Base-by-base conservation (phyloP, 1,140 invertebrate species). In the Drosophila nigrodunni region DNA sequence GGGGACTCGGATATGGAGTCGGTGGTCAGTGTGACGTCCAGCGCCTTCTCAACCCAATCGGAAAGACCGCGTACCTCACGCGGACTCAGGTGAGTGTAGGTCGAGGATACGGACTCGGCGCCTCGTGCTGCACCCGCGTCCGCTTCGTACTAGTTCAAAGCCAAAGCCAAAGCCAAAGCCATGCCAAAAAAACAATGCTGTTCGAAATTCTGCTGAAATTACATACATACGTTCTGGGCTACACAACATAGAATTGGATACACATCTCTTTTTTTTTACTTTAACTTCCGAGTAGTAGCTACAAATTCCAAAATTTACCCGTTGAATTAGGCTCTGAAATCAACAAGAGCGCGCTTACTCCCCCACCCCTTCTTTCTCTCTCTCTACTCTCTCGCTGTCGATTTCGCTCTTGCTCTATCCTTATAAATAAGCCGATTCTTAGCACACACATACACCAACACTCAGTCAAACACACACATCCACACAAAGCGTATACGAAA, bases 41-140 rank as follows among this genome's bases (percentile, higher is more conserved):
- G 97, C 94, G 96, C 97, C 87, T 97, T 98, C 93, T 97, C 97
- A 80, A 98, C 97, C 65, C 97, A 98, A 93, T 97, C 97, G 79
- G 97, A 98, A 94, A 93, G 97, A 82, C 96, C 96, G 83, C 94
- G 96, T 73, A 96, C 95, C 60, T 96, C 96, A 44, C 94, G 95
- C 82, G 93, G 93, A 82, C 93, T 95, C 82, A 95, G 95, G 96
- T 96, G 94, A 94, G 94, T 30, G 25, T 90, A 70, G 55, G 65
- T 44, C 13, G 50, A 30, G 64, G 21, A 30, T 43, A 18, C 25
- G 2, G 15, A 9, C 54, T 15, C 50, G 52, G 44, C 52, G 59
- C 57, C 35, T 60, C 15, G 55, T 47, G 66, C 67, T 64, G 47
- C 59, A 71, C 39, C n/a, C 50, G 65, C 61, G 67, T 62, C 25